These are phyloP conservation scores for Sepiola atlantica DNA, from an alignment of 2,888 invertebrate species.

Conservation along the genomic window DNA sequence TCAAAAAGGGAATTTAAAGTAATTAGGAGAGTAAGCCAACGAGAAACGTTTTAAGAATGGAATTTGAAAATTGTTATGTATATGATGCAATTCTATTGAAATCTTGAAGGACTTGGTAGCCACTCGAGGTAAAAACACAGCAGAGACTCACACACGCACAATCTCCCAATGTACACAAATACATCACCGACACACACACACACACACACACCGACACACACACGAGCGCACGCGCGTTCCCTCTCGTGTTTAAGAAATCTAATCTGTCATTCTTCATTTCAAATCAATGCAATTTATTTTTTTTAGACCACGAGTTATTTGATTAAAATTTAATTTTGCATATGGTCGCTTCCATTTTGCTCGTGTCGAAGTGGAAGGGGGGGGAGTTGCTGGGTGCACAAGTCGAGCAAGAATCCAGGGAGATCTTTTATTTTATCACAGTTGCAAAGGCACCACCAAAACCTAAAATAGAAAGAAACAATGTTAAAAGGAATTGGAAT, in stretches of 20 bases:
- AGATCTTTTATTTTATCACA: neutral
- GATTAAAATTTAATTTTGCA: neutral
- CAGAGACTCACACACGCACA: neutral
- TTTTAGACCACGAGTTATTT: neutral
- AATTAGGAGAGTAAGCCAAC: neutral
- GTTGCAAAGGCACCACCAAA: neutral
- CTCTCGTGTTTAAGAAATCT: neutral
- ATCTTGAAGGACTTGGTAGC: neutral
- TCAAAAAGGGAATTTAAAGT: neutral
- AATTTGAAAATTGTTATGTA: neutral
- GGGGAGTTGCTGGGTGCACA: neutral
- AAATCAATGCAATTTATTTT: neutral
- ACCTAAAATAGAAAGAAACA: neutral
- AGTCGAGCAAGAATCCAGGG: neutral
- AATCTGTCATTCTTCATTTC: neutral
- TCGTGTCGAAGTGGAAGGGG: neutral
- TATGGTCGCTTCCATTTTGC: neutral
- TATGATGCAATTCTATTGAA: neutral
- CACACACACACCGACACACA: neutral
- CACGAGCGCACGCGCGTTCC: neutral
- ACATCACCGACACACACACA: neutral
- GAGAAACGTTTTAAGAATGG: neutral
- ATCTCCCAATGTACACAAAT: neutral
- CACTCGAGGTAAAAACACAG: neutral
- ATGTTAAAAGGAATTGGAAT: too few species aligned